A percentile compares a stretch with the other conserved stretches of the same genome.
These are phyloP conservation scores for Helicoverpa assulta DNA, from an alignment of 2,888 invertebrate genomes.

Conservation along the genomic window DNA sequence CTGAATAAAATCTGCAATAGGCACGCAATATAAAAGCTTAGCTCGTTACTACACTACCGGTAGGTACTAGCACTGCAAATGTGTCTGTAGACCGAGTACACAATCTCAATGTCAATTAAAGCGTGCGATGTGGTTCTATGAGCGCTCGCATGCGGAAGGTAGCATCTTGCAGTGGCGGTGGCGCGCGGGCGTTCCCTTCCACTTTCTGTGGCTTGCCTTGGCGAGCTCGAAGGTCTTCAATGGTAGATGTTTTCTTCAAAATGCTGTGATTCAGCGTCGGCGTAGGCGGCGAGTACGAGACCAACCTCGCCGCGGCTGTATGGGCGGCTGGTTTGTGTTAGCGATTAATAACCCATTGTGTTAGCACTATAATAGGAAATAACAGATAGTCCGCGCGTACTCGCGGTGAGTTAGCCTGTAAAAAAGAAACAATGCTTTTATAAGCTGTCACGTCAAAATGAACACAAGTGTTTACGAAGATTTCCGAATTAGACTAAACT, in stretches of 20 bases:
- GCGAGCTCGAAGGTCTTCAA: conserved; percentile 61
- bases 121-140: conserved; percentile 2
- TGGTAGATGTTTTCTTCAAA: conserved; percentile 59
- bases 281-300: conserved; percentile 51
- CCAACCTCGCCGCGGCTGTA: conserved; percentile 50
- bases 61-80: neutral
- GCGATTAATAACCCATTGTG: conserved; percentile 54
- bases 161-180: conserved; percentile 35
- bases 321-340: conserved; percentile 50
- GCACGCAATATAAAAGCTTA: conserved; percentile 11
- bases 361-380: conserved; percentile 53
- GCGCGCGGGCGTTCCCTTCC: conserved; percentile 50
- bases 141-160: conserved; percentile 59
- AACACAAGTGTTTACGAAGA: conserved; percentile 10
- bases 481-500: conserved; percentile 12
- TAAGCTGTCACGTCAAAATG: conserved; percentile 17
- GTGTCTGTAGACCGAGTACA: neutral
- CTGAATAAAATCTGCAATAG: conserved; percentile 5
- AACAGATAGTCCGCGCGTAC: conserved; percentile 22
- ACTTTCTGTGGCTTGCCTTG: conserved; percentile 65
- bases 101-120: conserved; percentile 46
- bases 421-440: conserved; percentile 17
- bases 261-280: conserved; percentile 55
- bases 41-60: neutral
- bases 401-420: conserved; percentile 20